Conservation (phyloP, 2,113 vertebrate genomes). For the Indri indri region DNA sequence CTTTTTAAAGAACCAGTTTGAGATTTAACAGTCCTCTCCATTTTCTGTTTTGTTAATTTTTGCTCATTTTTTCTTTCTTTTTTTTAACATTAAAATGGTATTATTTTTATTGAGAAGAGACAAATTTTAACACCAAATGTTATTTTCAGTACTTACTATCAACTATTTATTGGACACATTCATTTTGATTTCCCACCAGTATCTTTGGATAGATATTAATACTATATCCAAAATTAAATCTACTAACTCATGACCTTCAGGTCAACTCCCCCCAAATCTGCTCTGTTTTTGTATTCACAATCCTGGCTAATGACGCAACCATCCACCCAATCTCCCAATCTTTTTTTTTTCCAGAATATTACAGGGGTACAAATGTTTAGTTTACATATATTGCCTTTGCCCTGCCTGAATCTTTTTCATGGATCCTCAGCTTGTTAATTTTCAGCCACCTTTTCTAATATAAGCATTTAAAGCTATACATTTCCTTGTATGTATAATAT, state of each 20-base stretch:
- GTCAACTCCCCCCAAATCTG: not conserved
- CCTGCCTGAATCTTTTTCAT: not conserved
- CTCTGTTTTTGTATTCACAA: not conserved
- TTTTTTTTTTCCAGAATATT: no score
- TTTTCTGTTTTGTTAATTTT: slow-evolving; percentile 16
- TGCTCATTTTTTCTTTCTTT: not conserved
- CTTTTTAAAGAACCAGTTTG: not conserved
- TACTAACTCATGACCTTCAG: not conserved
- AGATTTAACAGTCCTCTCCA: not conserved
- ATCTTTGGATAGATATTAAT: not conserved
- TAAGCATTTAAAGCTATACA: not conserved
- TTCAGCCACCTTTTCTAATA: not conserved
- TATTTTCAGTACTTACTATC: not conserved
- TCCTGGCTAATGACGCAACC: not conserved
- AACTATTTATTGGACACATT: not conserved
- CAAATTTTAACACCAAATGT: not conserved
- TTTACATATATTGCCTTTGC: no score
- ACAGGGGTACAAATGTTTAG: no score
- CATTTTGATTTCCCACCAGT: not conserved
- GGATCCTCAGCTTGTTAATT: not conserved
- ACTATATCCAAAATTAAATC: not conserved
- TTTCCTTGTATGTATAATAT: not conserved
- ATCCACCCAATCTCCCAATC: not conserved
- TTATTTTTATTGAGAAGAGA: not conserved
- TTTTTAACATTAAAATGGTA: not conserved